Percentiles rank a stretch among this genome's conserved stretches.
Conservation (phyloP, 1,140 invertebrate species). For the Lysiphlebus fabarum region DNA sequence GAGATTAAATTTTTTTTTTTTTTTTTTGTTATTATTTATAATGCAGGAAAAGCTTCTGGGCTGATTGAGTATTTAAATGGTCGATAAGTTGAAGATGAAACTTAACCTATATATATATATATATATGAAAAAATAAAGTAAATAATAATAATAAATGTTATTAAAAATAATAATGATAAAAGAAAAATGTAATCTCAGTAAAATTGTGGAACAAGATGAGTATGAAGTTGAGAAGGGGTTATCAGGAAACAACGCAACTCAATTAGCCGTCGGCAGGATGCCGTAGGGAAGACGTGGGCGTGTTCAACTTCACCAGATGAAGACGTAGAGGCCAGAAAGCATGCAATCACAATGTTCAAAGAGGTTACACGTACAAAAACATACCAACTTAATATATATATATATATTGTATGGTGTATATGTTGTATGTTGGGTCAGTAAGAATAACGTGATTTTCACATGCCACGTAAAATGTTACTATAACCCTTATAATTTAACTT, state of each 20-base stretch:
- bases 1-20: no score
- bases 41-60: no score
- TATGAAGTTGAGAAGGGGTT: no score
- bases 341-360: conserved; percentile 35
- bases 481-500: conserved; percentile 35
- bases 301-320: conserved; percentile 34
- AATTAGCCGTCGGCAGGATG: conserved; percentile 37
- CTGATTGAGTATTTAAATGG: no score
- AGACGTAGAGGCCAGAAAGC: conserved; percentile 36
- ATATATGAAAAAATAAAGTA: no score
- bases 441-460: conserved; percentile 42
- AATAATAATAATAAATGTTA: no score
- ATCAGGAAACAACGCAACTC: conserved; percentile 40
- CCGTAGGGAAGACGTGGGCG: conserved; percentile 33
- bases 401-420: conserved; percentile 5
- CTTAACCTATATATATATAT: no score
- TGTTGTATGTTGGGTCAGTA: conserved; percentile 29
- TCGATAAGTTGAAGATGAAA: no score
- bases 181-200: no score
- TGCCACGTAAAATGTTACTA: conserved; percentile 41
- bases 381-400: conserved; percentile 26
- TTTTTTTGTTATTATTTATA: no score
- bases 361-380: neutral
- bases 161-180: no score
- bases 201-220: no score